Conservation (phyloP, 2,797 vertebrate species). For the Lophius americanus region DNA sequence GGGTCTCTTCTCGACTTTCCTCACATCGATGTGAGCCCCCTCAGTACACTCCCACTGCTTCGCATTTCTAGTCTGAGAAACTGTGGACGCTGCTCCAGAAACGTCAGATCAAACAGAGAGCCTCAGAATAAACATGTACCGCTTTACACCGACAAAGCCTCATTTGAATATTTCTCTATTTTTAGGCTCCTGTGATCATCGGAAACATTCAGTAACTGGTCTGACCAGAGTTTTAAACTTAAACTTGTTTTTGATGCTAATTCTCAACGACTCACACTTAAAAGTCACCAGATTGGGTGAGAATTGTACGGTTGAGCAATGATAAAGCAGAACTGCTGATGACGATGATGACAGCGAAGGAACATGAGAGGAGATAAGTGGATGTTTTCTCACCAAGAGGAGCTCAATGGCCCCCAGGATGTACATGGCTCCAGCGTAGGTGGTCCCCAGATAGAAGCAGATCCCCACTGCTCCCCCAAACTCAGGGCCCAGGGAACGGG, state of each 20-base stretch:
- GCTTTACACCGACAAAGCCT: not conserved
- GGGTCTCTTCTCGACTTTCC: constrained; percentile 12
- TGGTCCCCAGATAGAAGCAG: constrained; percentile 98
- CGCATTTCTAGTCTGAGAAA: constrained; percentile 14
- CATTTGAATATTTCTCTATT: not conserved
- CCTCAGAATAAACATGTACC: constrained; percentile 7
- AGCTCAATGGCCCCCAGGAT: constrained; percentile 99
- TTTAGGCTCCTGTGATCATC: not conserved
- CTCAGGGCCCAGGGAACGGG: constrained; percentile 95
- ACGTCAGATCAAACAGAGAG: constrained; percentile 7
- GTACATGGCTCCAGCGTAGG: constrained; percentile 98
- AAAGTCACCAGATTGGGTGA: not conserved
- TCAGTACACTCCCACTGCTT: constrained; percentile 1
- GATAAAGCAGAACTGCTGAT: not conserved
- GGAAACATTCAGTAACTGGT: not conserved
- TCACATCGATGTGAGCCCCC: constrained; percentile 16
- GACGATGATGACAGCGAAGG: not conserved
- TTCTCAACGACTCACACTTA: not conserved
- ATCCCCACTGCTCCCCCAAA: constrained; percentile 97
- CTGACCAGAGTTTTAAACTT: not conserved
- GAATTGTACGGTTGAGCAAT: not conserved
- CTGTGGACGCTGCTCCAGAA: constrained; percentile 18
- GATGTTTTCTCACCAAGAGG: constrained; percentile 87
- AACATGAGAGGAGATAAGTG: constrained; percentile 1
- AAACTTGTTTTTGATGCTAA: not conserved